Percentiles rank a stretch among this genome's conserved stretches.
Conservation (phyloP, 2,113 vertebrate species). For the Panthera uncia region DNA sequence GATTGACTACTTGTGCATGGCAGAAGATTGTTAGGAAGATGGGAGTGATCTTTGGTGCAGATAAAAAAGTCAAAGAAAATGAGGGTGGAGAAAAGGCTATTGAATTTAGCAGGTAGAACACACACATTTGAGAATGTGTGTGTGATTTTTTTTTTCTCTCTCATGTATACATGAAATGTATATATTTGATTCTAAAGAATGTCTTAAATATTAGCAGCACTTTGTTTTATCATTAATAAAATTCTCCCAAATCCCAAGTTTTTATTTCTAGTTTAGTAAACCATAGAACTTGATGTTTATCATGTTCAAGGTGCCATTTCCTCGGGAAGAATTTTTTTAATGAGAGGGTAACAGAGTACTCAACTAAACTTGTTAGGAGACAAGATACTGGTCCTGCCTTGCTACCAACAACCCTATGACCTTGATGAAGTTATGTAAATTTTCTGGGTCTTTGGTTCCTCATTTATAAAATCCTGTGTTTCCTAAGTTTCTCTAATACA, state of each 20-base stretch:
- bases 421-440: conserved; percentile 48
- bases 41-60: conserved; percentile 4
- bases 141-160: not conserved
- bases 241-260: not conserved
- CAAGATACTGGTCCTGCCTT: conserved; percentile 1
- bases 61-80: conserved; percentile 55
- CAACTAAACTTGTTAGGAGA: conserved; percentile 18
- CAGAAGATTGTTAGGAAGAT: conserved; percentile 18
- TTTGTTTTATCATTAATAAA: conserved; percentile 36
- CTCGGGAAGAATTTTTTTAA: conserved; percentile 6
- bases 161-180: not conserved
- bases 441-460: conserved; percentile 52
- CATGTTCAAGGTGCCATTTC: conserved; percentile 6
- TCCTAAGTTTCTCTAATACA: conserved; percentile 43
- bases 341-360: not conserved
- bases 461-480: conserved; percentile 43
- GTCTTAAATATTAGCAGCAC: conserved; percentile 8
- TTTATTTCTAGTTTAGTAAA: conserved; percentile 41
- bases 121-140: conserved; percentile 27
- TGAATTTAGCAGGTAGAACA: conserved; percentile 35
- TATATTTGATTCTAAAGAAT: conserved; percentile 3
- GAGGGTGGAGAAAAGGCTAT: conserved; percentile 21
- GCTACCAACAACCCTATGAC: not conserved
- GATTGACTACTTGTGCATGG: not conserved
- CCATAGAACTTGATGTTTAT: conserved; percentile 25